Evolutionary conservation across 2,888 invertebrate species (phyloP).

Genomic region (Acrobasis repandana): DNA sequence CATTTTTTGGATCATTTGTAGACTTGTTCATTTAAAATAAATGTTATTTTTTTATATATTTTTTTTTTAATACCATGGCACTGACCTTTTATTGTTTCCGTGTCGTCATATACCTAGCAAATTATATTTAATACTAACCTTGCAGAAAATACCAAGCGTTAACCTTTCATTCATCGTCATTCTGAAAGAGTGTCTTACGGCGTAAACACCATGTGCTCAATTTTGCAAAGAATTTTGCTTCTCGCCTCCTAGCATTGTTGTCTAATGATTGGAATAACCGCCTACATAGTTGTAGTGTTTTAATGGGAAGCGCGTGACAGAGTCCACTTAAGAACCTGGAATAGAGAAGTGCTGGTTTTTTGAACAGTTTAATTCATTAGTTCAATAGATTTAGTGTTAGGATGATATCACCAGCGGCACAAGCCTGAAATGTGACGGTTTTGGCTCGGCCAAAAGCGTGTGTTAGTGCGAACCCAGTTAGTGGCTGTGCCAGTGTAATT

Average conservation of each 20-base stretch:
- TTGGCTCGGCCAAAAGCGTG: constrained; percentile 51
- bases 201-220: constrained; percentile 22
- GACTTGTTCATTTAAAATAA: constrained; percentile 65
- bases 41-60: constrained; percentile 12
- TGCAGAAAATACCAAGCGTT: constrained; percentile 44
- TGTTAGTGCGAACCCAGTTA: constrained; percentile 46
- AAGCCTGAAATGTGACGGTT: constrained; percentile 43
- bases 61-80: constrained; percentile 9
- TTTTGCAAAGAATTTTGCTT: constrained; percentile 15
- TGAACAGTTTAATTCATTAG: constrained; percentile 63
- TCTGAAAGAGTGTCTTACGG: constrained; percentile 41
- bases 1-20: constrained; percentile 65
- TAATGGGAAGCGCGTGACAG: constrained; percentile 68
- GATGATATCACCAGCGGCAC: constrained; percentile 62
- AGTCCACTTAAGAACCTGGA: constrained; percentile 37
- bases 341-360: constrained; percentile 47
- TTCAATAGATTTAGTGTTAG: constrained; percentile 51
- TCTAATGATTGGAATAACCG: constrained; percentile 24
- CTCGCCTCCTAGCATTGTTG: not conserved
- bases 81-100: constrained; percentile 35
- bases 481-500: constrained; percentile 36
- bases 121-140: constrained; percentile 29
- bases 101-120: constrained; percentile 21
- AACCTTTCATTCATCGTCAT: constrained; percentile 44
- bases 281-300: constrained; percentile 32